Evolutionary conservation across 2,113 vertebrate species (phyloP).

Genomic region (Tupaia chinensis): DNA sequence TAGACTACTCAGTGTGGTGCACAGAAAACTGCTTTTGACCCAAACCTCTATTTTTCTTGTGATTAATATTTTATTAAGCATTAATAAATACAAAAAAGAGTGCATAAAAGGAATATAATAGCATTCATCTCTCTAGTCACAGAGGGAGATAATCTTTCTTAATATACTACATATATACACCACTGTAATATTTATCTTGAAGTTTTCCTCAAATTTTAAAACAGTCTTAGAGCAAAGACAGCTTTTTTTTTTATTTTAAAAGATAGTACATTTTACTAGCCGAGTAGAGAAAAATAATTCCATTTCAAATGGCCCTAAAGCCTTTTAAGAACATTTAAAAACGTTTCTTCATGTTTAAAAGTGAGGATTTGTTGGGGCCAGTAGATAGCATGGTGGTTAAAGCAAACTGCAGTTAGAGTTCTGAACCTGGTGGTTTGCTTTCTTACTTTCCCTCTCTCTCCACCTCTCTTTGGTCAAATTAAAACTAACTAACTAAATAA

Average conservation of each 20-base stretch:
- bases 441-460: too few species aligned
- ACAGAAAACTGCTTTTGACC: conserved; percentile 15
- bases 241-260: conserved; percentile 41
- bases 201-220: conserved; percentile 48
- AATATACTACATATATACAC: neutral
- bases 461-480: too few species aligned
- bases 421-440: too few species aligned
- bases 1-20: neutral
- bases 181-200: conserved; percentile 63
- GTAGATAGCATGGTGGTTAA: too few species aligned
- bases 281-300: neutral
- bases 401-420: too few species aligned
- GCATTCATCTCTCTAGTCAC: conserved; percentile 24
- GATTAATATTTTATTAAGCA: conserved; percentile 76
- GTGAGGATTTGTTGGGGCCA: too few species aligned
- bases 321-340: neutral
- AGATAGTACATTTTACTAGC: conserved; percentile 32
- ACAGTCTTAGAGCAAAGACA: neutral
- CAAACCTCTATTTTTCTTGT: conserved; percentile 47
- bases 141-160: conserved; percentile 60
- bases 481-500: too few species aligned
- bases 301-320: neutral
- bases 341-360: neutral
- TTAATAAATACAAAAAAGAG: conserved; percentile 64
- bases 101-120: conserved; percentile 51